A percentile compares a stretch with the other conserved stretches of the same genome.
Evolutionary conservation across 2,888 invertebrate genomes (phyloP).

Genomic region (Aquatica leii): DNA sequence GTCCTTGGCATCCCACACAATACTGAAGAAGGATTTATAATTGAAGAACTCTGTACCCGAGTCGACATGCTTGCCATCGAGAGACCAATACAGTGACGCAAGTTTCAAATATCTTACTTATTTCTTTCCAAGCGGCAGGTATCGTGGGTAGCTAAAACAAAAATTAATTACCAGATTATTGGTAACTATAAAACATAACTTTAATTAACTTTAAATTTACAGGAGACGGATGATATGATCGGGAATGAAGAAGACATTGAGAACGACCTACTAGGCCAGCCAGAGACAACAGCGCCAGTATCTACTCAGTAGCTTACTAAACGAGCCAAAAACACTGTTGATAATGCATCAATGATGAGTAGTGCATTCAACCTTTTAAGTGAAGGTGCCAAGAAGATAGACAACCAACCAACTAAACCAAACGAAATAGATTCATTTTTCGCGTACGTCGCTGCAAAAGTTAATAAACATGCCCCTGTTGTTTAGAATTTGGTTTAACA

Average conservation of each 20-base stretch:
- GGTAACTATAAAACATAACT: neutral
- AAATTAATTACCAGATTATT: slow-evolving; percentile 1
- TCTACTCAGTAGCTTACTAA: neutral
- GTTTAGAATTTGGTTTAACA: too few species aligned
- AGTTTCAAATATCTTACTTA: neutral
- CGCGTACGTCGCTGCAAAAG: neutral
- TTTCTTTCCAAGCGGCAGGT: neutral
- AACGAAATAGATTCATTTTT: neutral
- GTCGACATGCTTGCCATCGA: slow-evolving; percentile 11
- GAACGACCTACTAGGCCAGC: neutral
- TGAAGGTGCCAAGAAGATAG: neutral
- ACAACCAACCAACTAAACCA: neutral
- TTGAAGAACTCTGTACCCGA: slow-evolving; percentile 1
- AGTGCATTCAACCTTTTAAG: neutral
- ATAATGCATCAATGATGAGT: neutral
- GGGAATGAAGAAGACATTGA: slow-evolving; percentile 6
- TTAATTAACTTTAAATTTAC: slow-evolving; percentile 1
- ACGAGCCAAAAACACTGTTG: neutral
- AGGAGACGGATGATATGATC: slow-evolving; percentile 10
- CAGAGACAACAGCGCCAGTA: neutral
- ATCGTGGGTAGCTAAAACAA: slow-evolving; percentile 11
- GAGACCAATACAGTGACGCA: slow-evolving; percentile 9
- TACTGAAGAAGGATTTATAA: neutral
- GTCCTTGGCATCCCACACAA: slow-evolving; percentile 4
- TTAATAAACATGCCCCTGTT: too few species aligned